Percentiles rank a stretch among this genome's conserved stretches.
These are phyloP conservation scores for Mycalesis mineus DNA, from an alignment of 2,888 invertebrate species.

Conservation along the genomic window DNA sequence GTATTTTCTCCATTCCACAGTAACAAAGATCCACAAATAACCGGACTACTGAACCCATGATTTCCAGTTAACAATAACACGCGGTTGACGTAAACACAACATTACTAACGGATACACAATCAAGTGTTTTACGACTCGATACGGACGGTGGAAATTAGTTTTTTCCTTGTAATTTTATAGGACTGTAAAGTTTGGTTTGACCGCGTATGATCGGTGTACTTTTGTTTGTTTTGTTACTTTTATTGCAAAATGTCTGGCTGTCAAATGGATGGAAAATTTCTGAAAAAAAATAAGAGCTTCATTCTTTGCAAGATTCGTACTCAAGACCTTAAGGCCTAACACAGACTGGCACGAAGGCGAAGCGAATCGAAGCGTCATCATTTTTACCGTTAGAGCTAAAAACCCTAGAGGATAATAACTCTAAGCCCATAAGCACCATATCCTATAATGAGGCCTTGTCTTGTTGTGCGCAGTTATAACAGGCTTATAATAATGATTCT, in stretches of 20 bases:
- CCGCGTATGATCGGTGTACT: background rate
- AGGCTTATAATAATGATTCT: no score
- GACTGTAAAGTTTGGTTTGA: background rate
- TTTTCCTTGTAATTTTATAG: background rate
- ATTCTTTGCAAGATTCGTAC: no score
- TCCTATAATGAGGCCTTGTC: no score
- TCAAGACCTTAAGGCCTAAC: no score
- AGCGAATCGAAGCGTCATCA: no score
- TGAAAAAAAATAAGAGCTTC: no score
- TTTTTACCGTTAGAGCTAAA: no score
- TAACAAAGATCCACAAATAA: background rate
- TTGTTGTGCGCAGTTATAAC: no score
- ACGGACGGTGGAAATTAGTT: constrained; percentile 38
- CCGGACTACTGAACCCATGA: constrained; percentile 8
- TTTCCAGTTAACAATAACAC: background rate
- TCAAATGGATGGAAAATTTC: no score
- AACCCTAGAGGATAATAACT: no score
- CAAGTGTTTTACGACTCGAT: constrained; percentile 44
- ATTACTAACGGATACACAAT: constrained; percentile 19
- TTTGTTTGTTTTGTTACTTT: background rate
- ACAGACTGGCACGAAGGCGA: no score
- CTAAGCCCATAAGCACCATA: no score
- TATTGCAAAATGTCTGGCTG: background rate
- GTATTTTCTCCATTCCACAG: background rate
- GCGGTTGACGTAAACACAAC: constrained; percentile 1